Evolutionary conservation across 2,797 vertebrate species (phyloP).

Genomic region (Orientallactaga sibirica): DNA sequence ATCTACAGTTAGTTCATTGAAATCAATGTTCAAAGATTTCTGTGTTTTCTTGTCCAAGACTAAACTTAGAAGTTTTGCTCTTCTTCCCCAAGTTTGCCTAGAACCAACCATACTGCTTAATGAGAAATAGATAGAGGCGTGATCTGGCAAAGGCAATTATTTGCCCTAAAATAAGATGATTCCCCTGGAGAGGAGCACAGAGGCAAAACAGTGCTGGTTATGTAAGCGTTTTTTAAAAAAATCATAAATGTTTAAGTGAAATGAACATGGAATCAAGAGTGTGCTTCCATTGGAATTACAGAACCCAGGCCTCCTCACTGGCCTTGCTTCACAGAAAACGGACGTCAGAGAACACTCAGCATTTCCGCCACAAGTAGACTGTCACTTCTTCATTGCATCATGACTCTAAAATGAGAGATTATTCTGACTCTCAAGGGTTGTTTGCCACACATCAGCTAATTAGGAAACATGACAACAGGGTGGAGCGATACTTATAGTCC

Average conservation of each 20-base stretch:
- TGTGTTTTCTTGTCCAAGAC: neutral
- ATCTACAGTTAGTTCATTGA: neutral
- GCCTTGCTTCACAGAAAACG: slow-evolving; percentile 57
- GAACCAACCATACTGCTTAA: neutral
- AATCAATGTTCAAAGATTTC: neutral
- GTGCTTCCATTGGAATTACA: neutral
- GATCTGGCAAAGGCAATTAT: neutral
- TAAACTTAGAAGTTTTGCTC: neutral
- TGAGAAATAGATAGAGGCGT: neutral
- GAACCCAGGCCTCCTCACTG: neutral
- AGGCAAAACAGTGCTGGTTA: neutral
- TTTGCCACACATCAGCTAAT: slow-evolving; percentile 80
- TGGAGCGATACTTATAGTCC: slow-evolving; percentile 76
- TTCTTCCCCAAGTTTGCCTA: neutral
- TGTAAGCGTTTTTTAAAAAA: neutral
- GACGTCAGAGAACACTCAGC: slow-evolving; percentile 7
- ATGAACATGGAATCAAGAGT: neutral
- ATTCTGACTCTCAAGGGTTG: slow-evolving; percentile 67
- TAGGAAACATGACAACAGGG: slow-evolving; percentile 76
- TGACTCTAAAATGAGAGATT: slow-evolving; percentile 67
- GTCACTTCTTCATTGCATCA: slow-evolving; percentile 74
- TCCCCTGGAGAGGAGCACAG: neutral
- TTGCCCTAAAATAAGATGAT: neutral
- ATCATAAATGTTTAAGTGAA: neutral
- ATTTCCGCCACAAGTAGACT: slow-evolving; percentile 53